Evolutionary conservation across 2,797 vertebrate species (phyloP).

Genomic region (Gymnothorax reevesii): DNA sequence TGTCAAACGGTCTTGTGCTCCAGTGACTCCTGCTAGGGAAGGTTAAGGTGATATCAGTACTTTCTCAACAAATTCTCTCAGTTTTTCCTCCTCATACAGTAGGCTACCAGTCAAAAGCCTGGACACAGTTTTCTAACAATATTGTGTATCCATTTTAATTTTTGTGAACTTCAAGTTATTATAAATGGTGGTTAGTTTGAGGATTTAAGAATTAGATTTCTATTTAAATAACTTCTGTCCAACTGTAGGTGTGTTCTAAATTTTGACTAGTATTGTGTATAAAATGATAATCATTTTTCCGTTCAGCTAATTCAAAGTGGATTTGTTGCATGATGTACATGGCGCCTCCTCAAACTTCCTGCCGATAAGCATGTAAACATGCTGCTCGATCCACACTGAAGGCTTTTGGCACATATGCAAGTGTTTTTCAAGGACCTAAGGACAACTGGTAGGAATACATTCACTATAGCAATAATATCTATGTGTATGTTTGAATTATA

Average conservation of each 20-base stretch:
- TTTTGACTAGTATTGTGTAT: too few species aligned
- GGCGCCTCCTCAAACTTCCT: too few species aligned
- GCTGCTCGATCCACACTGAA: background rate
- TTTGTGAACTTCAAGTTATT: too few species aligned
- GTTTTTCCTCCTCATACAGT: background rate
- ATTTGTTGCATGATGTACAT: too few species aligned
- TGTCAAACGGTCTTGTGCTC: background rate
- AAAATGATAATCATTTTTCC: too few species aligned
- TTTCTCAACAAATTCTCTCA: background rate
- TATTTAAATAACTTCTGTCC: too few species aligned
- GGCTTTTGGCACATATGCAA: background rate
- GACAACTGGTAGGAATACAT: background rate
- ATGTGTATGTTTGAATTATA: constrained; percentile 4
- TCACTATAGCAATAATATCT: background rate
- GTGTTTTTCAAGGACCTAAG: background rate
- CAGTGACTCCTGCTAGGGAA: background rate
- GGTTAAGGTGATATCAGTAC: background rate
- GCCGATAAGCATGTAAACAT: background rate
- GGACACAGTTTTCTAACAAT: too few species aligned
- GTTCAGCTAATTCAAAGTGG: too few species aligned
- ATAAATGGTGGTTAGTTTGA: too few species aligned
- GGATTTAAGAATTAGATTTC: too few species aligned
- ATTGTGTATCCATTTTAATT: too few species aligned
- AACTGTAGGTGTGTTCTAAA: too few species aligned
- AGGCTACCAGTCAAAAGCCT: background rate